A percentile compares a stretch with the other conserved stretches of the same genome.
These are phyloP conservation scores for Podarcis raffonei DNA, from an alignment of 2,113 vertebrate genomes.

Conservation along the genomic window DNA sequence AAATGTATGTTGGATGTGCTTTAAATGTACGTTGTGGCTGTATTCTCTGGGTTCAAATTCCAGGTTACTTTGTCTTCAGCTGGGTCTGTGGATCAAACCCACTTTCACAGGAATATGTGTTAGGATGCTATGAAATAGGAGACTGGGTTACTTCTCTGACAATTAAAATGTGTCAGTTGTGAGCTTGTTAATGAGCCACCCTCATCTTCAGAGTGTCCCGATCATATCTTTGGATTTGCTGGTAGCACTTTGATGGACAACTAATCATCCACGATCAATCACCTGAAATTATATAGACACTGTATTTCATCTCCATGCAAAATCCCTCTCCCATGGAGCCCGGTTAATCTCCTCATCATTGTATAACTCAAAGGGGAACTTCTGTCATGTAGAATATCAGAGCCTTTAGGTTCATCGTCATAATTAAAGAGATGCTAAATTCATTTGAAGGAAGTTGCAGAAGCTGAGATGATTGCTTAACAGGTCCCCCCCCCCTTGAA, in stretches of 20 bases:
- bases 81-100: background rate
- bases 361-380: constrained; percentile 62
- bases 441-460: background rate
- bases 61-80: constrained; percentile 6
- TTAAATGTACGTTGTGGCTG: no score
- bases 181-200: constrained; percentile 41
- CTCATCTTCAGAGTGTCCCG: constrained; percentile 33
- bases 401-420: constrained; percentile 33
- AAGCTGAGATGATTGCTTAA: background rate
- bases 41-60: no score
- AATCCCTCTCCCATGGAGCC: constrained; percentile 51
- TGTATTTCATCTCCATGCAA: constrained; percentile 60
- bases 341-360: constrained; percentile 62
- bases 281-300: constrained; percentile 51
- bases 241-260: constrained; percentile 52
- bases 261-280: constrained; percentile 66
- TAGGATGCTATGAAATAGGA: constrained; percentile 7
- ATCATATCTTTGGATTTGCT: constrained; percentile 47
- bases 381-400: constrained; percentile 42
- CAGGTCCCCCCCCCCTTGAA: background rate
- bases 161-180: background rate
- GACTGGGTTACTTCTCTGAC: constrained; percentile 7
- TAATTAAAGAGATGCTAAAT: constrained; percentile 41
- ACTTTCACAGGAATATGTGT: constrained; percentile 25
- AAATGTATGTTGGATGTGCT: no score